Evolutionary conservation across 1,140 invertebrate genomes (phyloP).

Genomic region (Scaptomyza pallida): DNA sequence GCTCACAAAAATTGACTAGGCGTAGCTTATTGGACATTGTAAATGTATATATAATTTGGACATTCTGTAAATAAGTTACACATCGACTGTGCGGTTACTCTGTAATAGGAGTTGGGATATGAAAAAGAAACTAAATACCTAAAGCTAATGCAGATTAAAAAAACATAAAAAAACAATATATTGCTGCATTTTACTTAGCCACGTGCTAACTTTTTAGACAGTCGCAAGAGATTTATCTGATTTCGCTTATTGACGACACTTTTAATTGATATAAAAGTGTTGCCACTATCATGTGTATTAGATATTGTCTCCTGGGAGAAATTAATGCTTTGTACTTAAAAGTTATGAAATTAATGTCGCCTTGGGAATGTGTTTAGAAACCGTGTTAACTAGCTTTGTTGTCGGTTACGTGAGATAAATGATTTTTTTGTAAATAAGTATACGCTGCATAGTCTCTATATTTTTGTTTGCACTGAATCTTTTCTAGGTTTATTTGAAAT

Average conservation of each 20-base stretch:
- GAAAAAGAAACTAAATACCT: neutral
- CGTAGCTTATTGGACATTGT: neutral
- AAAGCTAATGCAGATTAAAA: neutral
- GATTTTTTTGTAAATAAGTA: no score
- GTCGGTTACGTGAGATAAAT: no score
- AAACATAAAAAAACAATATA: no score
- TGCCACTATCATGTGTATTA: neutral
- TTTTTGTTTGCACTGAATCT: no score
- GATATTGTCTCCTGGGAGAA: neutral
- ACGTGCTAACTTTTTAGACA: no score
- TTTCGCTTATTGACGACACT: neutral
- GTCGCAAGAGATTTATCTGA: no score
- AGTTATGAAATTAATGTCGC: neutral
- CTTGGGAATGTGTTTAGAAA: neutral
- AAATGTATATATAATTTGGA: no score
- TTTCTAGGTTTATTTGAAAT: no score
- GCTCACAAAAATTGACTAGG: conserved; percentile 19
- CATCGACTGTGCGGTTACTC: neutral
- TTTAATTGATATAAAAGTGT: neutral
- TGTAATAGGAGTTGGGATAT: neutral
- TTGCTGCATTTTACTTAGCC: no score
- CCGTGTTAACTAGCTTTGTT: neutral
- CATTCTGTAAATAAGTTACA: no score
- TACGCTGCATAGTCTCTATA: no score
- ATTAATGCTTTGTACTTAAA: neutral